phyloP scores from a whole-genome alignment of 2,888 invertebrate species.

The Augochlorella aurata region DNA sequence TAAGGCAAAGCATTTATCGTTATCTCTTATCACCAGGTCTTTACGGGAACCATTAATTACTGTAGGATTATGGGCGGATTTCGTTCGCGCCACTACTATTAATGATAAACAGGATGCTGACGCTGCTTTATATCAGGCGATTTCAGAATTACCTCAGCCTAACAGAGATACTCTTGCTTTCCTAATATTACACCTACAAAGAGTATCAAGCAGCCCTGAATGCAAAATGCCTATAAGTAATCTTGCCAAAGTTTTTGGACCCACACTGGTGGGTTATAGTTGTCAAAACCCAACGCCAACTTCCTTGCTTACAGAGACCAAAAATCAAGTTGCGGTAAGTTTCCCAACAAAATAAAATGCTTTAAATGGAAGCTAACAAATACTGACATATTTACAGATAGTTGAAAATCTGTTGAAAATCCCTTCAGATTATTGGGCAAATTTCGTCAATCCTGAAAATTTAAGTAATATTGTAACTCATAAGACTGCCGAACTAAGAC shows the following conservation, averaged over 20 bases:
- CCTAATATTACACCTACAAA: slow-evolving; percentile 94
- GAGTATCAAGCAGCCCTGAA: slow-evolving; percentile 91
- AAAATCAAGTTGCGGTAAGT: slow-evolving; percentile 88
- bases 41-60: slow-evolving; percentile 96
- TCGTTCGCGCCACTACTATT: slow-evolving; percentile 87
- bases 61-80: slow-evolving; percentile 90
- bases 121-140: slow-evolving; percentile 88
- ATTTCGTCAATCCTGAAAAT: slow-evolving; percentile 85
- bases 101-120: slow-evolving; percentile 85
- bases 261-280: slow-evolving; percentile 96
- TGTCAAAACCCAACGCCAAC: slow-evolving; percentile 88
- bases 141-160: slow-evolving; percentile 93
- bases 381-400: slow-evolving; percentile 82
- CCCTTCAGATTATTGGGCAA: slow-evolving; percentile 89
- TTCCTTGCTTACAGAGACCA: slow-evolving; percentile 90
- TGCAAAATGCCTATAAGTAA: slow-evolving; percentile 96
- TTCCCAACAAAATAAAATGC: slow-evolving; percentile 1
- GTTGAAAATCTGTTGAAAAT: slow-evolving; percentile 88
- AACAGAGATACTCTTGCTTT: slow-evolving; percentile 98
- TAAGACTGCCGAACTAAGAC: slow-evolving; percentile 75
- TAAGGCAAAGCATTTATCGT: background rate
- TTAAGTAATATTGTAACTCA: slow-evolving; percentile 74
- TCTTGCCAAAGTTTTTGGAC: slow-evolving; percentile 95
- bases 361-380: background rate
- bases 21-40: slow-evolving; percentile 77